phyloP scores from a whole-genome alignment of 2,797 vertebrate genomes.

The Cyclopterus lumpus region DNA sequence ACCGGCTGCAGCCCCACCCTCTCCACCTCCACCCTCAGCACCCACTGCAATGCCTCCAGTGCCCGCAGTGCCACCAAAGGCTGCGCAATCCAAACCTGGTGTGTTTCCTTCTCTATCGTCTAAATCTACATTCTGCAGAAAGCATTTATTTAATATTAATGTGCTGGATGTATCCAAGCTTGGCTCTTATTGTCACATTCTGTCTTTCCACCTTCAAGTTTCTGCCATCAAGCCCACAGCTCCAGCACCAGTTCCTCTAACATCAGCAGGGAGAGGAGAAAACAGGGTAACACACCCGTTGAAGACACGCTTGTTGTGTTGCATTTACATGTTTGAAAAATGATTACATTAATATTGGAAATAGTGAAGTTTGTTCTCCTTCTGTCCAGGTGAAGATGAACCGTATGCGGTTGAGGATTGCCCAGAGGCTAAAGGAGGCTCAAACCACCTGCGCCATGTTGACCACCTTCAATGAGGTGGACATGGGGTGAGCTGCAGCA shows the following conservation, averaged over 20 bases:
- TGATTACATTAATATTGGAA: background rate
- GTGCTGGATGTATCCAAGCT: background rate
- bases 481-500: slow-evolving; percentile 89
- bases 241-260: slow-evolving; percentile 65
- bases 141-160: background rate
- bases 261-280: slow-evolving; percentile 84
- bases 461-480: slow-evolving; percentile 96
- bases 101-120: slow-evolving; percentile 56
- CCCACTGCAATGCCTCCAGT: slow-evolving; percentile 87
- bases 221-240: slow-evolving; percentile 87
- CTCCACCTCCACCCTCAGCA: slow-evolving; percentile 64
- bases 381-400: slow-evolving; percentile 93
- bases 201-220: slow-evolving; percentile 74
- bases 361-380: background rate
- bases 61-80: slow-evolving; percentile 85
- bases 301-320: background rate
- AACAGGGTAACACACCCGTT: slow-evolving; percentile 65
- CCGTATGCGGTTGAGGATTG: slow-evolving; percentile 94
- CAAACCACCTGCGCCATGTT: slow-evolving; percentile 96
- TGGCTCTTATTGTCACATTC: background rate
- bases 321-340: background rate
- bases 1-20: slow-evolving; percentile 66
- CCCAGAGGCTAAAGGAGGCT: slow-evolving; percentile 94
- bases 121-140: background rate
- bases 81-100: slow-evolving; percentile 76